Evolutionary conservation across 2,888 invertebrate genomes (phyloP), one percentile per base, ranked within the genome.

Genomic region (Therioaphis trifolii): DNA sequence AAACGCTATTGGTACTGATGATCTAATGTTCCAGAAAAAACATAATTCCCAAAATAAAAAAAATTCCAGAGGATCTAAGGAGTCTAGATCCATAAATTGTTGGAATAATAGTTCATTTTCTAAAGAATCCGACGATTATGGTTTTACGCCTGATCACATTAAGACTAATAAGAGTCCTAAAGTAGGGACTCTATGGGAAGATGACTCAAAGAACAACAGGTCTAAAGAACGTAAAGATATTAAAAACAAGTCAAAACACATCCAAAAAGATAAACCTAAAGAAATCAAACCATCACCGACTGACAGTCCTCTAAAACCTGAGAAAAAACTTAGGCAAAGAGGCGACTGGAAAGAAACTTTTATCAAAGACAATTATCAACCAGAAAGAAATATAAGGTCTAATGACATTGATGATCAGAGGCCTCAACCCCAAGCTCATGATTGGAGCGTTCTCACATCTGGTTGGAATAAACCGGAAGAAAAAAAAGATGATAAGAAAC

Each of bases 31-130:
- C 27, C 82, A 82, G 11, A 82, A 82, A 74, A 82, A 82, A 74
- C 82, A 82, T 74, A 82, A 27, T 74, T 82, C 82, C 63, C 82
- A 82, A 82, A 82, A 82, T 21, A 82, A 82, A 74, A 82, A 82
- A n/a, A 82, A 74, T 40, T 82, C 82, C 18, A 74, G 82, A 66
- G 82, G 74, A 40, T 35, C 72, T 63, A 82, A 82, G 14, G 82
- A 82, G 12, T 72, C 71, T 40, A 74, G 82, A 11, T 74, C 82
- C 14, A 74, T 82, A 35, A 82, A 82, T 74, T 82, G 82, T 63
- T 82, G 82, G 82, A 82, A 82, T 52, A 82, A 74, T 29, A 82
- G 82, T 82, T 82, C 82, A 21, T 82, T 82, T 82, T 4, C n/a
- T 66, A 82, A 82, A 82, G 82, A 82, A 74, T 49, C 82, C 14